Evolutionary conservation across 92 coral and sea anemone genomes (phyloP).

Genomic region (Porites evermanni): DNA sequence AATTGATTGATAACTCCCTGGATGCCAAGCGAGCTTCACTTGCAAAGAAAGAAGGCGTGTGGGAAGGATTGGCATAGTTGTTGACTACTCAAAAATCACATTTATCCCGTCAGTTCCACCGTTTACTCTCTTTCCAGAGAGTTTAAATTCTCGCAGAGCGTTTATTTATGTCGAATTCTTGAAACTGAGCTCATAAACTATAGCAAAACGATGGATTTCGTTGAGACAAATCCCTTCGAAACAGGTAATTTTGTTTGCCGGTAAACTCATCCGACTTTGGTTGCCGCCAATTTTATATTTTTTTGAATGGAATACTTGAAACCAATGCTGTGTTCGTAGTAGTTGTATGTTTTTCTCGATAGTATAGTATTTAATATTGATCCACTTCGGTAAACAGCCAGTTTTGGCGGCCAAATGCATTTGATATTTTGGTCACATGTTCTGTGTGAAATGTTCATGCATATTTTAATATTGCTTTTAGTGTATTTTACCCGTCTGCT

Average conservation of each 20-base stretch:
- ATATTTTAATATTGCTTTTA: slow-evolving; percentile 26
- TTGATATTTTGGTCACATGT: slow-evolving; percentile 17
- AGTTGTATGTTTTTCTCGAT: neutral
- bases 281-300: slow-evolving; percentile 30
- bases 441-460: slow-evolving; percentile 9
- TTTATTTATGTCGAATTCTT: neutral
- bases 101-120: neutral
- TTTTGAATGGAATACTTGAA: neutral
- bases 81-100: neutral
- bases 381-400: neutral
- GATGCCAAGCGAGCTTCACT: slow-evolving; percentile 31
- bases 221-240: slow-evolving; percentile 59
- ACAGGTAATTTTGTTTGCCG: slow-evolving; percentile 52
- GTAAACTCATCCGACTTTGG: neutral
- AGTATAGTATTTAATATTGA: neutral
- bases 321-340: neutral
- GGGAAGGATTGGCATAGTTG: slow-evolving; percentile 14
- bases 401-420: neutral
- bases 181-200: neutral
- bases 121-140: neutral
- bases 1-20: slow-evolving; percentile 57
- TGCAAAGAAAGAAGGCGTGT: slow-evolving; percentile 23
- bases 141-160: neutral
- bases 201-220: slow-evolving; percentile 57
- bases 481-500: slow-evolving; percentile 14